Percentiles rank a stretch among this genome's conserved stretches.
phyloP scores from a whole-genome alignment of 2,797 vertebrate genomes.

The Trematomus bernacchii region DNA sequence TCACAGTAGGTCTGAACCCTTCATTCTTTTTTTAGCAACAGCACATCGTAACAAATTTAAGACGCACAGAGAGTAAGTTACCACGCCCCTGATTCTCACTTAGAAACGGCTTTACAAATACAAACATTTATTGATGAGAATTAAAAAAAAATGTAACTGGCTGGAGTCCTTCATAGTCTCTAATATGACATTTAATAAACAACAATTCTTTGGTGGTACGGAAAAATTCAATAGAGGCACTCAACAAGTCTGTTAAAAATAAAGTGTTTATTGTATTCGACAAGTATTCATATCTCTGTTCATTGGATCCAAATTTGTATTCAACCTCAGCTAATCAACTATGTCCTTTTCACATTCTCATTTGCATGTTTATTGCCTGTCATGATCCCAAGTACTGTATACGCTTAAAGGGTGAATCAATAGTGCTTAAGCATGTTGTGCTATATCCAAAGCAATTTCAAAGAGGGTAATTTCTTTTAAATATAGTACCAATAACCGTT shows the following conservation, averaged over 20 bases:
- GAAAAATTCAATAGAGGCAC: background rate
- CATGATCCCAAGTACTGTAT: slow-evolving; percentile 12
- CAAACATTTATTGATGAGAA: slow-evolving; percentile 20
- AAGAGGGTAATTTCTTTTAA: background rate
- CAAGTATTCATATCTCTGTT: slow-evolving; percentile 6
- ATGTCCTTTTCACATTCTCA: slow-evolving; percentile 23
- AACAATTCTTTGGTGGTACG: slow-evolving; percentile 5
- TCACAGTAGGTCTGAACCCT: slow-evolving; percentile 16
- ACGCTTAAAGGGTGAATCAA: slow-evolving; percentile 19
- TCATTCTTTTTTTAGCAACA: slow-evolving; percentile 2
- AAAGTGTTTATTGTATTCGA: slow-evolving; percentile 21
- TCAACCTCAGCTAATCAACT: slow-evolving; percentile 34
- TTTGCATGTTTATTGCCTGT: slow-evolving; percentile 59
- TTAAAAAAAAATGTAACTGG: slow-evolving; percentile 26
- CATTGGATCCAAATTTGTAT: slow-evolving; percentile 28
- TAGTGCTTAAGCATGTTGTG: background rate
- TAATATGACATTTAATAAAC: slow-evolving; percentile 21
- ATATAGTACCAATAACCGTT: background rate
- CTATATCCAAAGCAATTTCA: background rate
- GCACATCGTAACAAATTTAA: slow-evolving; percentile 8
- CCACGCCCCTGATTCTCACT: background rate
- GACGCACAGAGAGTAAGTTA: background rate
- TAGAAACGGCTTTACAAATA: background rate
- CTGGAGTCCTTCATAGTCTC: slow-evolving; percentile 4
- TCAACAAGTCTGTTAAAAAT: slow-evolving; percentile 1